Conservation (phyloP, 2,797 vertebrate species). For the Meriones psammophilus region DNA sequence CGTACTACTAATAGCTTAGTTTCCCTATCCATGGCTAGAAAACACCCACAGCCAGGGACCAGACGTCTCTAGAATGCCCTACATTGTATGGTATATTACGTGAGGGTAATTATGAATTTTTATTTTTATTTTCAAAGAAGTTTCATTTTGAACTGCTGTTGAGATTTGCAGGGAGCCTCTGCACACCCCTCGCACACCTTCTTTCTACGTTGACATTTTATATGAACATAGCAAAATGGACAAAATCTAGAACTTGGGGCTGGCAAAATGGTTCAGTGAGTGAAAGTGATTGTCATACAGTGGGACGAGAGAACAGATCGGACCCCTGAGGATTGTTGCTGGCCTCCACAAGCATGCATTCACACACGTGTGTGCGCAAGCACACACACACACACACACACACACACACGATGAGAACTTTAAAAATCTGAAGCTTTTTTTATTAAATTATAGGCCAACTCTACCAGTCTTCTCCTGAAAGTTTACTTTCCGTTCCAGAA, state of each 20-base stretch:
- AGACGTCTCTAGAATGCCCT: not conserved
- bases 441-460: not conserved
- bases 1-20: not conserved
- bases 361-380: no score
- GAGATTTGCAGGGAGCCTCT: not conserved
- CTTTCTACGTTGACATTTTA: not conserved
- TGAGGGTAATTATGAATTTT: not conserved
- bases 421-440: not conserved
- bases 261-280: not conserved
- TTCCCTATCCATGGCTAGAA: not conserved
- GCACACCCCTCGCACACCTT: not conserved
- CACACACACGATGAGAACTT: no score
- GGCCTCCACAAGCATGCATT: not conserved
- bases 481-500: not conserved
- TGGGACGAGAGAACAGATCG: no score
- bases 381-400: no score
- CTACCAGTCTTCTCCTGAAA: not conserved
- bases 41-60: not conserved
- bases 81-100: not conserved
- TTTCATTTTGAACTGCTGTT: constrained; percentile 15
- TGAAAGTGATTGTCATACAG: not conserved
- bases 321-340: not conserved
- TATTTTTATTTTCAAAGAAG: not conserved
- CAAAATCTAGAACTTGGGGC: not conserved
- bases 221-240: not conserved